Evolutionary conservation across 2,888 invertebrate species (phyloP).

Genomic region (Sarcophaga rosellei): DNA sequence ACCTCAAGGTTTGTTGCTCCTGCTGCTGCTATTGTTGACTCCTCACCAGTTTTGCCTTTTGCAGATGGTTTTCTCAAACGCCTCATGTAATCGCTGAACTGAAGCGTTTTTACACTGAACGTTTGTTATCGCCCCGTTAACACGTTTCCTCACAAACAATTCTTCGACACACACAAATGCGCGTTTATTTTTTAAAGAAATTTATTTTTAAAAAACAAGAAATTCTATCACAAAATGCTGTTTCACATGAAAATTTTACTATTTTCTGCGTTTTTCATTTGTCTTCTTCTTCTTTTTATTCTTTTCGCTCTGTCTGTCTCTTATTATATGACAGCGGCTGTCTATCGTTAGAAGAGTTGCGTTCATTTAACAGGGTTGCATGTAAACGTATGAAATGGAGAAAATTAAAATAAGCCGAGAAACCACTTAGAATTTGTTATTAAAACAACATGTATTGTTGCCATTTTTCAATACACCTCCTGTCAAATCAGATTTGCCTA

Average conservation of each 20-base stretch:
- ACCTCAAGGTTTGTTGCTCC: conserved; percentile 34
- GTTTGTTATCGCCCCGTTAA: conserved; percentile 29
- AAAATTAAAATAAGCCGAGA: neutral
- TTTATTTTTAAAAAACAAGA: conserved; percentile 23
- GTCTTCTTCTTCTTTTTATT: neutral
- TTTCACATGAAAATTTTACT: conserved; percentile 29
- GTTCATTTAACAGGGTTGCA: conserved; percentile 14
- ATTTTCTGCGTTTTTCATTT: conserved; percentile 24
- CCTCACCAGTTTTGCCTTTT: conserved; percentile 63
- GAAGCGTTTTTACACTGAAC: conserved; percentile 14
- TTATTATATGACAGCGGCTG: conserved; percentile 28
- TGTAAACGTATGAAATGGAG: neutral
- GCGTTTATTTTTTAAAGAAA: conserved; percentile 22
- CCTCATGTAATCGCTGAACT: conserved; percentile 63
- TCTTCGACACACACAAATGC: neutral
- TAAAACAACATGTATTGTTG: too few species aligned
- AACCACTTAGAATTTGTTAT: neutral
- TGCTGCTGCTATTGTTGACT: conserved; percentile 23
- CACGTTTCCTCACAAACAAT: neutral
- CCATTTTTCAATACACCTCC: too few species aligned
- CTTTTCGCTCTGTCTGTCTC: conserved; percentile 1
- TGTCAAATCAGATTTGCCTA: too few species aligned
- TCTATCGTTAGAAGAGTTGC: conserved; percentile 3
- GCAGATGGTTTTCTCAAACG: conserved; percentile 66
- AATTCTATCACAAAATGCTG: conserved; percentile 49